Evolutionary conservation across 2,113 vertebrate genomes (phyloP), one percentile per base, ranked within the genome.

Genomic region (Lampris incognitus): DNA sequence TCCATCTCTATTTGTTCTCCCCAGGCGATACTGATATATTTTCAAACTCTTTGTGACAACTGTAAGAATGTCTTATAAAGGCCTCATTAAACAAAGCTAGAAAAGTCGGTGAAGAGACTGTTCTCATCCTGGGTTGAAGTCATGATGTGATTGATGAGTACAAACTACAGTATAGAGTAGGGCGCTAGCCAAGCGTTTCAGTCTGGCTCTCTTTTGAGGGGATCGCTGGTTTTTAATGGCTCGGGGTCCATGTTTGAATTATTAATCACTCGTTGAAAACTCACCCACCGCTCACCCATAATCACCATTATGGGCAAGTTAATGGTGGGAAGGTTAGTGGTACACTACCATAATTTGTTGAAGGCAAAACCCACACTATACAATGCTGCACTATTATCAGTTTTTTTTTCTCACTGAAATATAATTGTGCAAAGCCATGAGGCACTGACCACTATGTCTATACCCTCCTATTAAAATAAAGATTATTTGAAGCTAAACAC

Each of bases 131-230:
- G 68, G 1, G 54, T 77, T 83, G 46, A 66, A 72, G 38, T 73
- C 59, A 71, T 63, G 65, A 51, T 37, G 11, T 82, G 69, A 85
- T 62, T 75, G 76, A 79, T 69, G 82, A 76, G 36, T 64, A 72
- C 46, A 66, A 62, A 58, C 8, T 55, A 48, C 41, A 42, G 52
- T 59, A 52, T 49, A 38, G 56, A 61, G 52, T 81, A 5, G 68
- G 81, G 79, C 64, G 74, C 10, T 39, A 40, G 55, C 62, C 76
- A n/a, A 69, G 62, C 59, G 49, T 42, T 42, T n/a, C 9, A 58
- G 73, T 52, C 70, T 86, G 70, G 48, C 72, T 84, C 59, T 69
- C 51, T 78, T 36, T 54, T 44, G 56, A 37, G 3, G 51, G 56
- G 9, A 66, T 46, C 41, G 50, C 7, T 37, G 70, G 76, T 75